Evolutionary conservation across 2,113 vertebrate species (phyloP).

Genomic region (Oriolus oriolus): DNA sequence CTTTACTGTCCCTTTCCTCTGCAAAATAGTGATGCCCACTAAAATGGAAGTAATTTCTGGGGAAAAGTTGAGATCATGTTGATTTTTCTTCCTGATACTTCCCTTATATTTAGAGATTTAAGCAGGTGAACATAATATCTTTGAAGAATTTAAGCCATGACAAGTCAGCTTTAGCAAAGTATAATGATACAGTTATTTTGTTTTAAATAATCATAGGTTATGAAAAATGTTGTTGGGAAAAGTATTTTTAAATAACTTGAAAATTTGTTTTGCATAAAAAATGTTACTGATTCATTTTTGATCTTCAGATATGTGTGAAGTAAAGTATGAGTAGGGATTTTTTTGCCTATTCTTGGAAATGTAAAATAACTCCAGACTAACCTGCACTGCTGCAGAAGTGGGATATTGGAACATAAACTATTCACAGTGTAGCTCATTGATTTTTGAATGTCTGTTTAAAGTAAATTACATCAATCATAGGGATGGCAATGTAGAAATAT

Average conservation of each 20-base stretch:
- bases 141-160: background rate
- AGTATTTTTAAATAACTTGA: background rate
- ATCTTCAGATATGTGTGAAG: background rate
- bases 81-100: background rate
- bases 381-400: background rate
- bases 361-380: background rate
- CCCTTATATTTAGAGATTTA: background rate
- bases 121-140: background rate
- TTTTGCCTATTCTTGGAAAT: background rate
- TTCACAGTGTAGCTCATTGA: background rate
- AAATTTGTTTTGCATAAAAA: background rate
- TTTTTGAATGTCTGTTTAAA: conserved; percentile 6
- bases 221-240: background rate
- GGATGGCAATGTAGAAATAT: conserved; percentile 1
- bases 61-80: background rate
- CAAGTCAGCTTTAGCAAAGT: background rate
- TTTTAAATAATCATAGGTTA: background rate
- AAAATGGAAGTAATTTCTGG: background rate
- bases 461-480: background rate
- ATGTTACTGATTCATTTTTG: background rate
- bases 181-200: background rate
- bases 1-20: background rate
- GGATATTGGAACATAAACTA: background rate
- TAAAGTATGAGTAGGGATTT: background rate
- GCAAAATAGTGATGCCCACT: background rate